Conservation (phyloP, 2,888 invertebrate species). For the Sthenelais limicola region DNA sequence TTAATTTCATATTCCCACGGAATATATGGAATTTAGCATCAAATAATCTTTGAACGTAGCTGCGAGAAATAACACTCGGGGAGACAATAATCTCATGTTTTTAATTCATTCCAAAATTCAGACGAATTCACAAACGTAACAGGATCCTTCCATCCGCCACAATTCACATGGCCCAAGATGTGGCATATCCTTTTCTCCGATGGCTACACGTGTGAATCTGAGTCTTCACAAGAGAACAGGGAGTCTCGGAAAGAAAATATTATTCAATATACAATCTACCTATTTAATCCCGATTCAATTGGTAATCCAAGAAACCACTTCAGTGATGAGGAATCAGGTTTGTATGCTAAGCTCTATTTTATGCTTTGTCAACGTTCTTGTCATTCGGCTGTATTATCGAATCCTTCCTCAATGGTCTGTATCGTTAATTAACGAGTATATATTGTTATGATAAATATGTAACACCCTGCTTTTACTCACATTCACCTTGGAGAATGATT, state of each 20-base stretch:
- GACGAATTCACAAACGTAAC: constrained; percentile 56
- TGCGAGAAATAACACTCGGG: too few species aligned
- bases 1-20: not conserved
- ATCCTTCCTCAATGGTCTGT: too few species aligned
- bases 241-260: constrained; percentile 51
- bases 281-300: constrained; percentile 65
- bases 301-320: constrained; percentile 68
- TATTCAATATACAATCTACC: constrained; percentile 59
- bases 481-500: too few species aligned
- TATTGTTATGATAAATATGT: too few species aligned
- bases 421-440: too few species aligned
- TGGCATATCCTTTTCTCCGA: constrained; percentile 67
- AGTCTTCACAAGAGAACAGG: constrained; percentile 42
- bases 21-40: too few species aligned
- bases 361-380: too few species aligned
- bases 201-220: constrained; percentile 59
- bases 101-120: constrained; percentile 33
- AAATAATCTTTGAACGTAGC: too few species aligned
- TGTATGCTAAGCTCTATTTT: too few species aligned
- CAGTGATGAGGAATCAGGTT: constrained; percentile 68
- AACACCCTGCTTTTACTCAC: too few species aligned
- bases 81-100: not conserved
- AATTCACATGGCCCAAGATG: constrained; percentile 58
- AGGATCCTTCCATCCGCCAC: constrained; percentile 57
- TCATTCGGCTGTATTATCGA: too few species aligned